phyloP scores from a whole-genome alignment of 2,113 vertebrate species.

The Alexandromys fortis region DNA sequence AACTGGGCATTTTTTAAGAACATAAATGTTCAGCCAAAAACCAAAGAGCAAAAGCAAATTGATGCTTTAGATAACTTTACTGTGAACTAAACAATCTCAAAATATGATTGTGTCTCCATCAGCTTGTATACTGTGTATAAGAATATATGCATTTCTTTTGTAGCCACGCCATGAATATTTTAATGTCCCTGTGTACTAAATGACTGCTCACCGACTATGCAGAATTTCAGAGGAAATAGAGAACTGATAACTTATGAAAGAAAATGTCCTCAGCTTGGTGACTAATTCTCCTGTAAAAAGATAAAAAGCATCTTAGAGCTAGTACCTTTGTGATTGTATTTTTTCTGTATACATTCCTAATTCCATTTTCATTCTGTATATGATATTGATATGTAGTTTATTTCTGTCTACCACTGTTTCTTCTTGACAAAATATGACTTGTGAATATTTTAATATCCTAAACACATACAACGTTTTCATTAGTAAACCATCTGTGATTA shows the following conservation, averaged over 20 bases:
- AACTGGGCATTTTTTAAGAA: constrained; percentile 59
- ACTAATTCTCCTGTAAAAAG: constrained; percentile 82
- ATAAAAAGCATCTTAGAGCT: constrained; percentile 80
- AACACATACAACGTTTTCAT: constrained; percentile 61
- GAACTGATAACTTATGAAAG: constrained; percentile 88
- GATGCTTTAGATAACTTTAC: constrained; percentile 54
- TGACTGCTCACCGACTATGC: constrained; percentile 91
- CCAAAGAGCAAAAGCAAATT: constrained; percentile 65
- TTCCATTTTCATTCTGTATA: constrained; percentile 78
- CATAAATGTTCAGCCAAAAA: constrained; percentile 48
- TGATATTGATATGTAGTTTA: constrained; percentile 78
- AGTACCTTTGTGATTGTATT: constrained; percentile 81
- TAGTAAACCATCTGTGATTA: constrained; percentile 53
- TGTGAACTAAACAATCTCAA: constrained; percentile 65
- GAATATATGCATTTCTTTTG: constrained; percentile 92
- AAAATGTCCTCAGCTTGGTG: constrained; percentile 88
- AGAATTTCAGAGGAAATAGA: constrained; percentile 88
- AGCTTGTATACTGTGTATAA: constrained; percentile 85
- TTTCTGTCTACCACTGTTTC: constrained; percentile 80
- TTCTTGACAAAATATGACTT: constrained; percentile 79
- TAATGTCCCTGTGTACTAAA: constrained; percentile 99
- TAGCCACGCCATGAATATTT: constrained; percentile 99
- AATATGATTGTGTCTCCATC: constrained; percentile 80
- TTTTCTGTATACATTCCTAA: constrained; percentile 52
- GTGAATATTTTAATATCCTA: constrained; percentile 78